Evolutionary conservation across 2,888 invertebrate species (phyloP), one percentile per base, ranked within the genome.

Genomic region (Ferdinandea cuprea): DNA sequence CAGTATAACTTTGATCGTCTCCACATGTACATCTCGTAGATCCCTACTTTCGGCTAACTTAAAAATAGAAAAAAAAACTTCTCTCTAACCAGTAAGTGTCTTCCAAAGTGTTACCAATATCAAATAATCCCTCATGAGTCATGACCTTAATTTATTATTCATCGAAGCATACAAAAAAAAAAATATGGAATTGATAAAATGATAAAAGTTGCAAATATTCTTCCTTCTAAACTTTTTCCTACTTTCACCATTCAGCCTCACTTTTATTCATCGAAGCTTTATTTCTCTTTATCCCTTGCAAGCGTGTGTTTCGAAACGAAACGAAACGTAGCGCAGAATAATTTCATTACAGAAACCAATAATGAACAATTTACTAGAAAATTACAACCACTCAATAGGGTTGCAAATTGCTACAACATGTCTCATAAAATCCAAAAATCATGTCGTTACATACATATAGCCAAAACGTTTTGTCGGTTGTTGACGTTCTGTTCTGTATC

Each of bases 361-460:
- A 81, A 81, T 76, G 80, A 81, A 81, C 76, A 76, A 76, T 81
- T 81, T 81, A 76, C 59, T 81, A 65, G 74, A 65, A 76, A 81
- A 81, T 81, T 81, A 81, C 58, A 65, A 81, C 80, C 80, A 81
- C 80, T 74, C 74, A 81, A 81, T 81, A 81, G 65, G 76, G 80
- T 58, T 76, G 68, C 68, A 71, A 81, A 81, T 81, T 81, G 76
- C 76, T 76, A 76, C 74, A 81, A 81, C 80, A 81, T 81, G 76
- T 74, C 68, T 80, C 73, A 17, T 63, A 61, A 80, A 73, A 69
- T 80, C 79, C 63, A 50, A 73, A 25, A 73, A 68, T 73, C 79
- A 69, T 68, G 79, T 73, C 79, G 79, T 79, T 73, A 44, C 63
- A 65, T 44, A 35, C 1, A 58, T 25, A 9, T 44, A n/a, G n/a